Base-by-base conservation (phyloP, 2,113 vertebrate species). In the Porphyrio hochstetteri region DNA sequence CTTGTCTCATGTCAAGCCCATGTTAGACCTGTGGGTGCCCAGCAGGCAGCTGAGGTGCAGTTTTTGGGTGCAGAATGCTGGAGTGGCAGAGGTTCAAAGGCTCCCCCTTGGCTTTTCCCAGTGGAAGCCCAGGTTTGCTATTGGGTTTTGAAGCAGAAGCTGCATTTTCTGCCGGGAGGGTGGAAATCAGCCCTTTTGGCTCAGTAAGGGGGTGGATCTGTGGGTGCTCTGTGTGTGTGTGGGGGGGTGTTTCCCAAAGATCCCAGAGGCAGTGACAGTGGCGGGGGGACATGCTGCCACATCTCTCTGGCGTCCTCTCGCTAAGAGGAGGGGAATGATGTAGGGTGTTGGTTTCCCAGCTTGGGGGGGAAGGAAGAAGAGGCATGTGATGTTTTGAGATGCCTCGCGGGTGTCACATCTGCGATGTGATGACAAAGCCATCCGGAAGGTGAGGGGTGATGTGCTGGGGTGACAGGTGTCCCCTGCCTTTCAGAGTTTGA, bases 401-500 rank as follows among this genome's bases (percentile, higher is more conserved):
- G 48, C 35, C n/a, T 77, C 24, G 14, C 5, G 31, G 13, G 36
- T 1, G 3, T 48, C 20, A 12, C 0, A 0, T 31, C 55, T 35
- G 7, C 4, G 16, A 42, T 29, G 56, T 7, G 56, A 44, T 27
- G 46, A 17, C 1, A 2, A 50, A 76, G n/a, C 29, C 17, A 2
- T 6, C 10, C 7, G 27, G 28, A 5, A 19, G 35, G 21, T 82
- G 78, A 61, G 8, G 12, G 44, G 44, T 46, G 17, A 46, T 9
- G 17, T 46, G 44, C 81, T 10, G 21, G 20, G 48, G 21, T 48
- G 48, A 48, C 48, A 48, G 36, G 27, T 60, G 70, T 56, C 33
- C 33, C 9, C 50, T 96, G 88, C 59, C 93, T 92, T 93, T 42
- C 97, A 99, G 99, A 98, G 98, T 99, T 99, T 98, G 98, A 99